These are phyloP conservation scores for Rhinoraja longicauda DNA, from an alignment of 2,797 vertebrate species.

Conservation along the genomic window DNA sequence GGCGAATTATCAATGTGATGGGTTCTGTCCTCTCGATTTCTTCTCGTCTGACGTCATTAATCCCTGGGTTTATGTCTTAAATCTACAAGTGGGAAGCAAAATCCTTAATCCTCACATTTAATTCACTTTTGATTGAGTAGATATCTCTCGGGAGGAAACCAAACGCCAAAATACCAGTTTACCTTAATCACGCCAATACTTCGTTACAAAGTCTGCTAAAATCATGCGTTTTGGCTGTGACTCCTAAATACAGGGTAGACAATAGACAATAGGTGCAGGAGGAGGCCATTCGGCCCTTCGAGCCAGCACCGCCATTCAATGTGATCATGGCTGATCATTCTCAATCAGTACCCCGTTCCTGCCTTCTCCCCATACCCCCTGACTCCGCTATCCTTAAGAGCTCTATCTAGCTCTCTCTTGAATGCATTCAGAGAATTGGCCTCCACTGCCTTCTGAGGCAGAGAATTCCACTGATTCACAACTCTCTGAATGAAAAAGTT, in stretches of 20 bases:
- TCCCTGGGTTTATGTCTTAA: constrained; percentile 34
- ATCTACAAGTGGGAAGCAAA: constrained; percentile 25
- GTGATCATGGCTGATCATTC: too few species aligned
- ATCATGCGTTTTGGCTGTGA: neutral
- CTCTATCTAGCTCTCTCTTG: too few species aligned
- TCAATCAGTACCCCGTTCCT: too few species aligned
- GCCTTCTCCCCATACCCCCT: too few species aligned
- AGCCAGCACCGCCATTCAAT: too few species aligned
- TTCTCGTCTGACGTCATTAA: constrained; percentile 26
- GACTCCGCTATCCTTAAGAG: too few species aligned
- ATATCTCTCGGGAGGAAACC: neutral
- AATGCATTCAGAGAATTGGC: too few species aligned
- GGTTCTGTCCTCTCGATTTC: constrained; percentile 13
- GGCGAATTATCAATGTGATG: neutral
- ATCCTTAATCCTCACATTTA: constrained; percentile 32
- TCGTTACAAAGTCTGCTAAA: neutral
- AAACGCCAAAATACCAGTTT: neutral
- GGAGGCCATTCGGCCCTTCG: too few species aligned
- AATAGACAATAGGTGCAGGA: too few species aligned
- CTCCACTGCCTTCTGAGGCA: too few species aligned
- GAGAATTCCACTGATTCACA: too few species aligned
- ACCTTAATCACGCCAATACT: neutral
- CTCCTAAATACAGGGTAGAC: neutral
- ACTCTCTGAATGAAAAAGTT: too few species aligned
- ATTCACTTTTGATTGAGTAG: constrained; percentile 7